Base-by-base conservation (phyloP, 2,888 invertebrate species). In the Automeris io region DNA sequence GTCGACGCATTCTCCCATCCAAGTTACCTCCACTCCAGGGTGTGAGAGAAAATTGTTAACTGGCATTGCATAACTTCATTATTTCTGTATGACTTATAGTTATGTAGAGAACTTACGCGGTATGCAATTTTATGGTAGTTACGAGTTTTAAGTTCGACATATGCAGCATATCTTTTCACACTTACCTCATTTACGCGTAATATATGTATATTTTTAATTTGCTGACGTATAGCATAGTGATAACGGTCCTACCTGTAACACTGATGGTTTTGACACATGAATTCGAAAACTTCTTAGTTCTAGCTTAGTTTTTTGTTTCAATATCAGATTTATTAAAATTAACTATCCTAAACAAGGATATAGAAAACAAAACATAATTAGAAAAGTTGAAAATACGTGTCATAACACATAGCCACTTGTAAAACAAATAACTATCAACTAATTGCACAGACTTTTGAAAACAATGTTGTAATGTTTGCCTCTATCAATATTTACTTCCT, bases 1-100 rank as follows among this genome's bases (percentile, higher is more conserved):
- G 29, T 16, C 13, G 16, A 16, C 29, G 16, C 16, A 29, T n/a
- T 5, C 29, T 16, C 3, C 12, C 24, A 7, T 3, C 16, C 9
- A 35, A 23, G 13, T 33, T 9, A 33, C 33, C 18, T 33, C 21
- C 21, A 29, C 13, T n/a, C 16, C 29, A 8, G 29, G 29, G 29
- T 29, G 29, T 29, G 16, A 29, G 29, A 29, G 29, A 29, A 29
- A 33, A 39, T 31, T 18, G n/a, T n/a, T 9, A 42, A 16, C 16
- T 5, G 3, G 13, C 8, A 29, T 29, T 29, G 16, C n/a, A 29
- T 29, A 29, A 29, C 16, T 16, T 8, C 8, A 16, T 29, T 29
- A 29, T 8, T 7, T 16, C 16, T 16, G 29, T 29, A 29, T 16
- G 29, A 29, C 8, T 16, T 16, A 29, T 29, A 29, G 8, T 13